Conservation (phyloP, 2,797 vertebrate species). For the Rhincodon typus region DNA sequence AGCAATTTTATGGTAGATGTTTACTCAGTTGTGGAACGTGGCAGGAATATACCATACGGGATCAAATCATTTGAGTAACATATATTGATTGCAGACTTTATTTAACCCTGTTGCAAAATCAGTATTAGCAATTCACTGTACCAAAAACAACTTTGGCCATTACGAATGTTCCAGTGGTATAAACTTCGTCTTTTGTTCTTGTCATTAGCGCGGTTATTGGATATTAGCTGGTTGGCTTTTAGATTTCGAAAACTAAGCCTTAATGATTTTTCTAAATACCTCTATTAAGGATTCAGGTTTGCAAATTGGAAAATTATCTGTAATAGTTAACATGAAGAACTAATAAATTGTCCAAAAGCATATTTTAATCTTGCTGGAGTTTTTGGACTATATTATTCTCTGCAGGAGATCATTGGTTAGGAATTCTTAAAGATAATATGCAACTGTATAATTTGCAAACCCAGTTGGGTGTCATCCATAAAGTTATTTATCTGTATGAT, state of each 20-base stretch:
- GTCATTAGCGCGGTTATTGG: slow-evolving; percentile 6
- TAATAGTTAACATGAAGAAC: not conserved
- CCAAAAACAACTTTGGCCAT: slow-evolving; percentile 15
- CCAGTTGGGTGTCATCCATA: not conserved
- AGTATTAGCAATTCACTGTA: not conserved
- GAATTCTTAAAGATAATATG: not conserved
- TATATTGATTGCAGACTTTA: not conserved
- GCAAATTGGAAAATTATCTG: not conserved
- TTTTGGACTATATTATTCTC: not conserved
- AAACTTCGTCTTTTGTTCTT: not conserved
- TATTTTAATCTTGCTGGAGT: not conserved
- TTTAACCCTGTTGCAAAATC: slow-evolving; percentile 2
- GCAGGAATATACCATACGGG: no score
- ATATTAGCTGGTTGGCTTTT: not conserved
- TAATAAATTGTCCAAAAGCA: not conserved
- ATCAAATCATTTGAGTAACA: slow-evolving; percentile 14
- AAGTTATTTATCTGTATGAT: no score
- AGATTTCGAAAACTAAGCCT: not conserved
- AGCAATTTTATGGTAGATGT: no score
- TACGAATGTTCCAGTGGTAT: not conserved
- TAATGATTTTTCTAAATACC: slow-evolving; percentile 12
- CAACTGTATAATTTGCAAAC: not conserved
- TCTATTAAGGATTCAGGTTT: not conserved
- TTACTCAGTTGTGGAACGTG: no score
- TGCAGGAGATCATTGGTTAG: not conserved